Evolutionary conservation across 64 coral and sea anemone genomes (phyloP), one percentile per base, ranked within the genome.

Genomic region (Porites lutea): DNA sequence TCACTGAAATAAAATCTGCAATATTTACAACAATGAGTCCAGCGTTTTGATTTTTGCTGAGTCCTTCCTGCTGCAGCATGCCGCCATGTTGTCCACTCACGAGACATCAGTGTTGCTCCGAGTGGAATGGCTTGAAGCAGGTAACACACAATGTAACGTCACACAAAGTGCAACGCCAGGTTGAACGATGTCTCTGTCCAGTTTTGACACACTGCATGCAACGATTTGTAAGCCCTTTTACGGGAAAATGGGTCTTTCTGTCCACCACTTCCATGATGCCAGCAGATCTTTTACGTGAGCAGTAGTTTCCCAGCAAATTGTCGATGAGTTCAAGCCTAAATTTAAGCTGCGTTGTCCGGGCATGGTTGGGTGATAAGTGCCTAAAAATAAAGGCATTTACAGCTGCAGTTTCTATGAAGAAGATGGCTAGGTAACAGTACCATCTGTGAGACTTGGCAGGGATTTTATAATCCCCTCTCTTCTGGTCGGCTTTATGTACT

Each of bases 321-420:
- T 70, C 49, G 23, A 90, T 90, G 54, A 82, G 77, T 82, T 82
- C 60, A 66, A 90, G 77, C 57, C 61, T 65, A 82, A 69, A 90
- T 65, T 90, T 71, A 51, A 90, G 77, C 52, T 90, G 89, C 61
- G 48, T 90, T 82, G 51, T 82, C 65, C n/a, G 21, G 43, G 48
- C 78, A 82, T 90, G 59, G 47, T 82, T 90, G 44, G 60, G 75
- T 60, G 77, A 90, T 23, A 82, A 82, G 43, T 82, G 58, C 89
- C 89, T 70, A 50, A 90, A 72, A 82, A 90, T 90, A 90, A 68
- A 82, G 54, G 89, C 75, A 82, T 90, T 90, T 65, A 90, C 89
- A 66, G 78, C 89, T 14, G 89, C 21, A 50, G 89, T 90, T 82
- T 90, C 89, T n/a, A 82, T 81, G 44, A 90, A 82, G 49, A 90